Percentiles rank a stretch among this genome's conserved stretches.
These are phyloP conservation scores for Drosophila kohkoa DNA, from an alignment of 1,140 invertebrate species.

Conservation along the genomic window DNA sequence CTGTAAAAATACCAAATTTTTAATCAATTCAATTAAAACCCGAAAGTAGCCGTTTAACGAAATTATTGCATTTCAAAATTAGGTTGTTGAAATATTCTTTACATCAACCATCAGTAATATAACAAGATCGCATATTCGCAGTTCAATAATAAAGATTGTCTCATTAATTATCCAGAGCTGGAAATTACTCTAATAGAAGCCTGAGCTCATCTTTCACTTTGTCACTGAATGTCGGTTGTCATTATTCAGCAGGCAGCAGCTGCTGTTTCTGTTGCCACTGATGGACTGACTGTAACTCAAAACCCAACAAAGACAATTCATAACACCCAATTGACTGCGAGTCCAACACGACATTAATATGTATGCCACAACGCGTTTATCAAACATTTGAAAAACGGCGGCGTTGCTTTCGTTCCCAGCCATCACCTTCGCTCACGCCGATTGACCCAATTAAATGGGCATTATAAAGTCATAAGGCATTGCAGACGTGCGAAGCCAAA, in stretches of 20 bases:
- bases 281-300: constrained; percentile 5
- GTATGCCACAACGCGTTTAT: constrained; percentile 78
- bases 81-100: no score
- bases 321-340: constrained; percentile 56
- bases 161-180: no score
- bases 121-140: no score
- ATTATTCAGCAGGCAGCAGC: not conserved
- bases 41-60: no score
- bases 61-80: no score
- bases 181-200: no score
- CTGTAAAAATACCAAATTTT: no score
- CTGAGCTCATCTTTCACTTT: constrained; percentile 2
- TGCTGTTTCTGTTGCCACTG: not conserved
- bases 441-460: constrained; percentile 73
- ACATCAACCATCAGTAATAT: no score
- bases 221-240: constrained; percentile 1
- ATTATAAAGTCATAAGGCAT: constrained; percentile 77
- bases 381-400: constrained; percentile 65
- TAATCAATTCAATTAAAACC: no score
- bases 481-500: constrained; percentile 48
- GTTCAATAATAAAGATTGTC: no score
- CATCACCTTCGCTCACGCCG: constrained; percentile 18
- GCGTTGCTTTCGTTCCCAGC: no score
- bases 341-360: constrained; percentile 64
- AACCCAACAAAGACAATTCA: constrained; percentile 34